Base-by-base conservation (phyloP, 1,140 invertebrate species). In the Onthophagus taurus region DNA sequence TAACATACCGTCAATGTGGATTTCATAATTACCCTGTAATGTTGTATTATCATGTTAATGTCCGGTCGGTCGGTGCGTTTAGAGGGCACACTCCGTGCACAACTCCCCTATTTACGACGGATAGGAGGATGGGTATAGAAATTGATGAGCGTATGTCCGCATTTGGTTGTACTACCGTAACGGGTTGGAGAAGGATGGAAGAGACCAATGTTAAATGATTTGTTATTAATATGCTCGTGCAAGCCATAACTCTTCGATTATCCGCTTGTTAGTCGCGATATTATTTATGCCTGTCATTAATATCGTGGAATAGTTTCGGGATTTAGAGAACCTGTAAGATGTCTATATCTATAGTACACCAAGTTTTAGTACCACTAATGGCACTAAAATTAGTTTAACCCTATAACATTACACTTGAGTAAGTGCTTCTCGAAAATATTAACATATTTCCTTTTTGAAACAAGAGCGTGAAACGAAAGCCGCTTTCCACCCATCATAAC, bases 21-120 rank as follows among this genome's bases (percentile, higher is more conserved):
- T 47, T 47, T 42, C 42, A 47, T 47, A 47, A 47, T 47, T 47
- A 47, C 37, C 45, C 45, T 47, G 45, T 47, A 47, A 47, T 47
- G 24, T 39, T n/a, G 45, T 38, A 47, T 47, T 47, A 47, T 47
- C 21, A 47, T 42, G 45, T 42, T 42, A 47, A 47, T 47, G 12
- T 18, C 35, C 24, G 17, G 39, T 47, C 17, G 39, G 19, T 31
- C 20, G 42, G 45, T 47, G 42, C 26, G 23, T 29, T 47, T 38
- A 20, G 38, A 11, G 42, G 45, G 45, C 45, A 47, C 45, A 36
- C 45, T 47, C 36, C 45, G n/a, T n/a, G n/a, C n/a, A n/a, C n/a
- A n/a, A 47, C 45, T 47, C 29, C 26, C 44, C 44, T 13, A 23
- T 24, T 20, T 31, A 20, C 35, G 14, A 21, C 35, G 20, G 19